Evolutionary conservation across 2,797 vertebrate species (phyloP).

Genomic region (Cygnus olor): DNA sequence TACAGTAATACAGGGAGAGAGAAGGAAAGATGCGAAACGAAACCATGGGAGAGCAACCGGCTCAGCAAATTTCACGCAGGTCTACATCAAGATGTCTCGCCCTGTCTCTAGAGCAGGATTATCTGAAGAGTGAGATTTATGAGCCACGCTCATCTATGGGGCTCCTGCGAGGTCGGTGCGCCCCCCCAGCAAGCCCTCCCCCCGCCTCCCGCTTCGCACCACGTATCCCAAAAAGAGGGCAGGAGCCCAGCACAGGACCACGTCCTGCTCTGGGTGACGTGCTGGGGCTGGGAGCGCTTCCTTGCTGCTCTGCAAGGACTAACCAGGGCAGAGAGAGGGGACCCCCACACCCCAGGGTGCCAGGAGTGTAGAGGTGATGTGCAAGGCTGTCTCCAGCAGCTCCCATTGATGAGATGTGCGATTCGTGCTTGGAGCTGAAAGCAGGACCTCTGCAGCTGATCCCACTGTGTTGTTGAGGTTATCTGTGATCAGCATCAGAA

Average conservation of each 20-base stretch:
- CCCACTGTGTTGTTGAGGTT: not conserved
- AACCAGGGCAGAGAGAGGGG: not conserved
- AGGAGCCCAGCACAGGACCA: not conserved
- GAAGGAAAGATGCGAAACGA: not conserved
- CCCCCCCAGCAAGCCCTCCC: not conserved
- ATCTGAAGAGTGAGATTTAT: not conserved
- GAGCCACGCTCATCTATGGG: not conserved
- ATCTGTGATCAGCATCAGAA: not conserved
- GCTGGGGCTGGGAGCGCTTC: rapidly evolving
- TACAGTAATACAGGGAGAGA: not conserved
- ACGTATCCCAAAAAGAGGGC: not conserved
- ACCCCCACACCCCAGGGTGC: not conserved
- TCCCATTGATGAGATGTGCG: rapidly evolving
- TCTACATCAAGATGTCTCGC: not conserved
- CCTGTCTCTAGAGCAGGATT: not conserved
- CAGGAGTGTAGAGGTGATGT: not conserved
- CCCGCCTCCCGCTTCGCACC: not conserved
- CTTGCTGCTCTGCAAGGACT: not conserved
- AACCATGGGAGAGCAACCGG: not conserved
- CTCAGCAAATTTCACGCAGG: constrained; percentile 2
- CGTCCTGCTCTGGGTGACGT: rapidly evolving
- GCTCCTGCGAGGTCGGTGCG: not conserved
- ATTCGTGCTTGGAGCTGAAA: not conserved
- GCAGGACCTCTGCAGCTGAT: not conserved
- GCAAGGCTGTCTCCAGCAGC: not conserved